These are phyloP conservation scores for Ceyx melanurus DNA, from an alignment of 2,113 vertebrate species.

Conservation along the genomic window DNA sequence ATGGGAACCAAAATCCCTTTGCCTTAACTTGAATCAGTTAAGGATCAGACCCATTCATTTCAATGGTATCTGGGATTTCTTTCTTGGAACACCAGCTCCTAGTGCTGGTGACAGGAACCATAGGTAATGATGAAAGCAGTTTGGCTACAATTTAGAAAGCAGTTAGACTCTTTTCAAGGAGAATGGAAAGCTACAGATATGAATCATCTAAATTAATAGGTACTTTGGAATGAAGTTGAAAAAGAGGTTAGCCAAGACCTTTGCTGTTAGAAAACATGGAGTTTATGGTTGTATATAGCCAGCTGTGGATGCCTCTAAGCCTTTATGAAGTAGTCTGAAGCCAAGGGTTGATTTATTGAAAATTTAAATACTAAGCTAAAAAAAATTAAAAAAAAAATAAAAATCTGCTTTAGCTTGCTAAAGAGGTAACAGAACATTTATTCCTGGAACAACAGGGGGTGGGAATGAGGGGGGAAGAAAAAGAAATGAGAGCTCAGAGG, in stretches of 20 bases:
- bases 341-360: not conserved
- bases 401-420: not conserved
- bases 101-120: not conserved
- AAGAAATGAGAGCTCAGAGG: not conserved
- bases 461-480: not conserved
- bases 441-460: not conserved
- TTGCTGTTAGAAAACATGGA: conserved; percentile 6
- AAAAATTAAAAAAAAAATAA: not conserved
- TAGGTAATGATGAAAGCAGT: not conserved
- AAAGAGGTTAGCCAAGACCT: conserved; percentile 34
- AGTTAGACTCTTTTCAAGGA: conserved; percentile 16
- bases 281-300: not conserved
- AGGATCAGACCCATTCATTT: not conserved
- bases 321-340: not conserved
- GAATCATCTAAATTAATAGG: conserved; percentile 1
- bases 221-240: conserved; percentile 22
- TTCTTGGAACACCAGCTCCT: not conserved
- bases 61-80: not conserved
- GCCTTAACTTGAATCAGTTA: not conserved
- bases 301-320: not conserved
- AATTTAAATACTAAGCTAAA: not conserved
- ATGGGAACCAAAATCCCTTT: not conserved
- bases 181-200: conserved; percentile 1
- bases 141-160: not conserved
- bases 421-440: not conserved